Evolutionary conservation across 2,113 vertebrate genomes (phyloP), one percentile per base, ranked within the genome.

Genomic region (Epinephelus cyanopodus): DNA sequence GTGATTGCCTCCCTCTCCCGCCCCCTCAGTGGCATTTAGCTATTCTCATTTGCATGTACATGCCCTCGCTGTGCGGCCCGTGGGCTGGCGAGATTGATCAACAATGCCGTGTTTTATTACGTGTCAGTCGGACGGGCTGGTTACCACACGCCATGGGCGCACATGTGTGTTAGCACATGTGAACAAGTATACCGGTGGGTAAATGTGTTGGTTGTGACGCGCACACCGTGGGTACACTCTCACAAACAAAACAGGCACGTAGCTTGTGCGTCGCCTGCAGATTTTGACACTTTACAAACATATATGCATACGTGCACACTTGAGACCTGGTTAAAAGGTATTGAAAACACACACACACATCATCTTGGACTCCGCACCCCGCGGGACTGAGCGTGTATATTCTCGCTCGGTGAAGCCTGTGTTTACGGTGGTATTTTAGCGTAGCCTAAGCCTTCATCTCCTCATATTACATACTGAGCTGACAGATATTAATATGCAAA

Each of bases 31-130:
- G 96, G 96, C 96, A 97, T 97, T 96, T 96, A 96, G 96, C 96
- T 95, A 91, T 95, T 94, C 96, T 98, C 97, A 98, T 99, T 98
- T 98, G 97, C 97, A 99, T 98, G 96, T 96, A 97, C 97, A 98
- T 96, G 96, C 97, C 97, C 97, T 97, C 77, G 95, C 97, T 97
- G 97, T 95, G 96, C 96, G 92, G 96, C 96, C 96, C 90, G 92
- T 92, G 95, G 95, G 96, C 96, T 92, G 83, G 91, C 90, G 95
- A 97, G 97, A 98, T 98, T 97, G 97, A 98, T 98, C 93, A 96
- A 96, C 96, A 96, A 96, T 94, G 95, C 93, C 94, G 95, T 96
- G 97, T 97, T 97, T 97, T 96, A 98, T 97, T 96, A 96, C 96
- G 94, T 94, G 92, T 90, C 93, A 92, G 89, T 94, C 88, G 50